Percentiles rank a stretch among this genome's conserved stretches.
phyloP scores from a whole-genome alignment of 2,797 vertebrate species.

The Uromys caudimaculatus region DNA sequence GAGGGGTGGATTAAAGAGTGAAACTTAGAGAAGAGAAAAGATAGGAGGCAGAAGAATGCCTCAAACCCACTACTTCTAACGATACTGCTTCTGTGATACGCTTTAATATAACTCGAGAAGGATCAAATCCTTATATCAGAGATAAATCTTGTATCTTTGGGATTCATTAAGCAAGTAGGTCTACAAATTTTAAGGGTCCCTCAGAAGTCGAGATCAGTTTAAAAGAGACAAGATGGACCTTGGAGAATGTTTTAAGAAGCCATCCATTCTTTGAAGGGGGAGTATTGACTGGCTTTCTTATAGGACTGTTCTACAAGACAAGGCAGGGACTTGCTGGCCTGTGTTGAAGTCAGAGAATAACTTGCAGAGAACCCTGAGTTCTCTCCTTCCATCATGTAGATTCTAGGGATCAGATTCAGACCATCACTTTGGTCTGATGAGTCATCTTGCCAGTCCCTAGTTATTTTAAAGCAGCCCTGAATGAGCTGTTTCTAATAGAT shows the following conservation, averaged over 20 bases:
- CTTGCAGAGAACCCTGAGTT: neutral
- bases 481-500: neutral
- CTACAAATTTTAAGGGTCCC: neutral
- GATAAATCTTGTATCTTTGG: neutral
- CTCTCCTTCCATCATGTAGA: neutral
- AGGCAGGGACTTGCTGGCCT: neutral
- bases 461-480: neutral
- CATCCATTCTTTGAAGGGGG: neutral
- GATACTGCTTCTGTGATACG: neutral
- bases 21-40: constrained; percentile 32
- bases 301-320: neutral
- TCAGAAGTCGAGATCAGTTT: constrained; percentile 18
- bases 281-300: neutral
- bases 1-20: neutral
- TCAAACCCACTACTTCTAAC: neutral
- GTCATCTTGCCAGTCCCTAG: too few species aligned
- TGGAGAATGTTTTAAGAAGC: neutral
- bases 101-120: constrained; percentile 16
- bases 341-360: neutral
- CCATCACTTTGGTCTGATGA: neutral
- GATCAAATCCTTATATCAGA: neutral
- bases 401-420: neutral
- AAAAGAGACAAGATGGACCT: neutral
- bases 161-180: neutral
- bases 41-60: neutral